A percentile compares a stretch with the other conserved stretches of the same genome.
These are phyloP conservation scores for Axis porcinus DNA, from an alignment of 2,113 vertebrate species.

Conservation along the genomic window DNA sequence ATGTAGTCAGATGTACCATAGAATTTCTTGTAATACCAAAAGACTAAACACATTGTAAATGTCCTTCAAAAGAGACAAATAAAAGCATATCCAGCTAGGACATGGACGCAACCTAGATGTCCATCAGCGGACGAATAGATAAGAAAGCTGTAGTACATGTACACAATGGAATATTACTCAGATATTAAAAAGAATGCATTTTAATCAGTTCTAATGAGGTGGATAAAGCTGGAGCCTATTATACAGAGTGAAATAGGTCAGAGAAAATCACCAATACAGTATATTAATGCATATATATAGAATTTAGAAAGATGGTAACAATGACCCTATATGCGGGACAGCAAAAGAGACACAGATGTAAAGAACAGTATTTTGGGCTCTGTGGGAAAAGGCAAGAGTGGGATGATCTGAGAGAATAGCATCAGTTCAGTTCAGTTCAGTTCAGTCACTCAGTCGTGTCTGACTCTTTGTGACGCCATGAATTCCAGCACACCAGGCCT, in stretches of 20 bases:
- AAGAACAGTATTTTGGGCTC: too few species aligned
- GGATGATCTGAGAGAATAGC: not conserved
- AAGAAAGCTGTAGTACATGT: not conserved
- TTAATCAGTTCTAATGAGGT: not conserved
- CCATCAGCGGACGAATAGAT: rapidly evolving
- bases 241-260: not conserved
- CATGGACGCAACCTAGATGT: not conserved
- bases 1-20: not conserved
- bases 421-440: too few species aligned
- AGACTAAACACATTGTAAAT: not conserved
- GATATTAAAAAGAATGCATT: not conserved
- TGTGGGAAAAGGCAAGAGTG: not conserved
- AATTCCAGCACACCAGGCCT: too few species aligned
- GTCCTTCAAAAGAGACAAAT: not conserved
- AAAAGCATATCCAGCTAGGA: not conserved
- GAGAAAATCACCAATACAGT: too few species aligned
- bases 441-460: too few species aligned
- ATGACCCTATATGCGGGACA: too few species aligned
- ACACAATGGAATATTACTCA: too few species aligned
- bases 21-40: not conserved
- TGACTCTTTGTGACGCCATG: too few species aligned
- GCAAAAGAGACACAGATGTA: too few species aligned
- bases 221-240: not conserved
- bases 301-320: too few species aligned
- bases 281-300: too few species aligned